A percentile compares a stretch with the other conserved stretches of the same genome.
phyloP scores from a whole-genome alignment of 2,797 vertebrate species.

The Synaphobranchus kaupii region DNA sequence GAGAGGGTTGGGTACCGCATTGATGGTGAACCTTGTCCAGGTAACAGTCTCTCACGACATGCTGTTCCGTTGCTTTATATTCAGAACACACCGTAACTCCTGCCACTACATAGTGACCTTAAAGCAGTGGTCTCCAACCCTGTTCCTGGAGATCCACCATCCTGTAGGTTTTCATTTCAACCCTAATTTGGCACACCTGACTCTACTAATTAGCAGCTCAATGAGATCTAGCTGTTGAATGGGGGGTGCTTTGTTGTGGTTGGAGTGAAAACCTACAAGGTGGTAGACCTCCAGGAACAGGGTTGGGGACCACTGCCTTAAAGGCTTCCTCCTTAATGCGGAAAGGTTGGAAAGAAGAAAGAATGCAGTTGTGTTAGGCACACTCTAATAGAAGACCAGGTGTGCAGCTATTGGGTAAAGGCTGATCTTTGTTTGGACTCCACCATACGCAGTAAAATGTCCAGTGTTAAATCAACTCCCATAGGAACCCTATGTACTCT shows the following conservation, averaged over 20 bases:
- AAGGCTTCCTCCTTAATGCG: neutral
- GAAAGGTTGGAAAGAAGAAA: neutral
- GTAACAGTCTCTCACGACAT: constrained; percentile 54
- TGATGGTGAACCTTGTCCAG: constrained; percentile 81
- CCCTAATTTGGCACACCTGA: too few relatives aligned
- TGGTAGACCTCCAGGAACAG: too few relatives aligned
- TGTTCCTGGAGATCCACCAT: too few relatives aligned
- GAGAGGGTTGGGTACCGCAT: constrained; percentile 80
- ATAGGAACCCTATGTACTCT: too few relatives aligned
- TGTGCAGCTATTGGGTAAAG: neutral
- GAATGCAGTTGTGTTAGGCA: neutral
- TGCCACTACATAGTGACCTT: neutral
- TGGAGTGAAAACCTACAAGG: too few relatives aligned
- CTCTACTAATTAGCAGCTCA: too few relatives aligned
- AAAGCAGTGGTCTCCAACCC: too few relatives aligned
- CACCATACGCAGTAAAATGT: too few relatives aligned
- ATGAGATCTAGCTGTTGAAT: too few relatives aligned
- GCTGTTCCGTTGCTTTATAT: neutral
- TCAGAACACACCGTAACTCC: neutral
- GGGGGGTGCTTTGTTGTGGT: too few relatives aligned
- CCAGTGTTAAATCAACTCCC: too few relatives aligned
- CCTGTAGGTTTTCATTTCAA: too few relatives aligned
- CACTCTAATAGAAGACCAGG: neutral
- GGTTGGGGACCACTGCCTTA: neutral
- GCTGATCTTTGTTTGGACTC: neutral